phyloP scores from a whole-genome alignment of 1,140 invertebrate species.

The Aphaenogaster floridana region DNA sequence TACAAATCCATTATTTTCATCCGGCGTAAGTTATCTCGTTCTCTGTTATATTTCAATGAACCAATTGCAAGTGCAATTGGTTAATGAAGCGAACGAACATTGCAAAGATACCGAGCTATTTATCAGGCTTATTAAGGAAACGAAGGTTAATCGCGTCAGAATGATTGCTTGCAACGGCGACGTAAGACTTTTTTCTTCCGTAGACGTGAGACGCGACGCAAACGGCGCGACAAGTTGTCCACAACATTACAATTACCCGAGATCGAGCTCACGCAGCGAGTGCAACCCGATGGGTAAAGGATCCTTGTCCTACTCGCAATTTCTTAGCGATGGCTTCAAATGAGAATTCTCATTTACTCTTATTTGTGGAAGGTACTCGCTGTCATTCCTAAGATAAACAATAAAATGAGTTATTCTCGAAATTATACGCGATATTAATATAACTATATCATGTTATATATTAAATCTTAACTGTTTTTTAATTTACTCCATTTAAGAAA shows the following conservation, averaged over 20 bases:
- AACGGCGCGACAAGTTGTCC: slow-evolving; percentile 34
- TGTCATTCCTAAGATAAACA: not conserved
- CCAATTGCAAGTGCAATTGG: not conserved
- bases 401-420: not conserved
- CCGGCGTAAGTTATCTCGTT: not conserved
- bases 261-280: slow-evolving; percentile 18
- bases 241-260: slow-evolving; percentile 12
- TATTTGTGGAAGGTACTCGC: not conserved
- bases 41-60: not conserved
- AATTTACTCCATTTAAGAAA: not conserved
- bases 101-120: not conserved
- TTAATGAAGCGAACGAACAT: not conserved
- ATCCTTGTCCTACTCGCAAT: slow-evolving; percentile 3
- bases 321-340: slow-evolving; percentile 26
- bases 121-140: not conserved
- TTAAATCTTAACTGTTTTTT: not conserved
- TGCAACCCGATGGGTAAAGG: slow-evolving; percentile 25
- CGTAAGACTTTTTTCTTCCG: not conserved
- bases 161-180: not conserved
- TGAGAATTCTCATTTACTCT: not conserved
- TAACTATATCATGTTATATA: not conserved
- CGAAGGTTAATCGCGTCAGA: slow-evolving; percentile 5
- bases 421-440: not conserved
- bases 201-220: slow-evolving; percentile 25
- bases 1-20: not conserved